Percentiles rank a stretch among this genome's conserved stretches.
These are phyloP conservation scores for Zophobas atratus DNA, from an alignment of 1,140 invertebrate species.

Conservation along the genomic window DNA sequence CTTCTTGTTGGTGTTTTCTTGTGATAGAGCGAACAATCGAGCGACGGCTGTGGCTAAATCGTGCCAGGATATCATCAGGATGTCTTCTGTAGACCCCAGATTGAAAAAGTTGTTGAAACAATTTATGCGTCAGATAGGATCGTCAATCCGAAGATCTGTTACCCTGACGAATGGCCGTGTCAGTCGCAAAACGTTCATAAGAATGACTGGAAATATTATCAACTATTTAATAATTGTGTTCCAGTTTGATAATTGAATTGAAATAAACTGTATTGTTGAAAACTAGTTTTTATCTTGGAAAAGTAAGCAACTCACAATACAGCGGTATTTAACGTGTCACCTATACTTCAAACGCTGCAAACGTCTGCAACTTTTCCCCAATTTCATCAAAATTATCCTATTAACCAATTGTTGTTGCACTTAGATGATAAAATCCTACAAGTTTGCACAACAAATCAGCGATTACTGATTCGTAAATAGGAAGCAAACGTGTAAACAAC, in stretches of 20 bases:
- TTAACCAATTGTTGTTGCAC: no score
- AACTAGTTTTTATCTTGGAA: not conserved
- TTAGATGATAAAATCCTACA: no score
- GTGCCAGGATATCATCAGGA: no score
- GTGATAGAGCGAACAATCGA: not conserved
- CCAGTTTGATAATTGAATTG: not conserved
- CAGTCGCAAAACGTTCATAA: not conserved
- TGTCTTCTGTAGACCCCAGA: no score
- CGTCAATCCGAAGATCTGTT: not conserved
- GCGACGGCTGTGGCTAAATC: no score
- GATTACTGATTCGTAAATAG: no score
- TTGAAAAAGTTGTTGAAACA: not conserved
- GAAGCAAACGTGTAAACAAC: no score
- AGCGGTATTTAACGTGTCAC: not conserved
- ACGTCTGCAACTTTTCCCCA: no score
- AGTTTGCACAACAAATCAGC: no score
- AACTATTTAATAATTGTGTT: not conserved
- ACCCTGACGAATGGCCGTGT: not conserved
- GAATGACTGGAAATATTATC: not conserved
- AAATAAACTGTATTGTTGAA: no score
- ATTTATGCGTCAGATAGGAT: not conserved
- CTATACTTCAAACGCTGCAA: no score
- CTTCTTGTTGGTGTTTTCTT: not conserved
- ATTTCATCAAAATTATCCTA: no score
- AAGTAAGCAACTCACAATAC: not conserved